Evolutionary conservation across 2,797 vertebrate genomes (phyloP).

Genomic region (Arremon aurantiirostris): DNA sequence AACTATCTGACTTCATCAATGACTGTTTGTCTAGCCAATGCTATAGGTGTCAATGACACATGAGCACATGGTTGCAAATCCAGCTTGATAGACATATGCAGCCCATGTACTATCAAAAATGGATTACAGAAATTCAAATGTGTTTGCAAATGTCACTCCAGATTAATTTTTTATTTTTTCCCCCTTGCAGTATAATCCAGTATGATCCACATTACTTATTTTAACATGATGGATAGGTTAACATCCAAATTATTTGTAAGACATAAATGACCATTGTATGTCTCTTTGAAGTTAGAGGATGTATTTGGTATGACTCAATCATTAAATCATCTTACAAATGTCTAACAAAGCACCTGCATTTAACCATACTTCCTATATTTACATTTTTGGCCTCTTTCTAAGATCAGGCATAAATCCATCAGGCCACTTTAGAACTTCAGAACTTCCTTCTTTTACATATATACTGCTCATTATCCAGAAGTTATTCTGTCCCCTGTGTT

Average conservation of each 20-base stretch:
- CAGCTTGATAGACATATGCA: background rate
- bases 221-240: conserved; percentile 58
- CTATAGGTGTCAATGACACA: background rate
- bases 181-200: conserved; percentile 28
- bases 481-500: conserved; percentile 87
- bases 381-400: conserved; percentile 58
- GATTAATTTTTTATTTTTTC: conserved; percentile 17
- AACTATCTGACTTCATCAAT: background rate
- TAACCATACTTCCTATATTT: conserved; percentile 56
- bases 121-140: conserved; percentile 38
- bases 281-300: conserved; percentile 52
- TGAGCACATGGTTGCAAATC: background rate
- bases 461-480: conserved; percentile 81
- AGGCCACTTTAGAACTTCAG: conserved; percentile 70
- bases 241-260: conserved; percentile 62
- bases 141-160: conserved; percentile 48
- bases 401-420: conserved; percentile 63
- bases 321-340: conserved; percentile 62
- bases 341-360: conserved; percentile 40
- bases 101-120: conserved; percentile 30
- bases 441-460: conserved; percentile 83
- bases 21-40: background rate
- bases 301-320: conserved; percentile 55
- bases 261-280: conserved; percentile 45
- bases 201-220: conserved; percentile 49